phyloP scores from a whole-genome alignment of 2,888 invertebrate species.

The Apamea crenata region DNA sequence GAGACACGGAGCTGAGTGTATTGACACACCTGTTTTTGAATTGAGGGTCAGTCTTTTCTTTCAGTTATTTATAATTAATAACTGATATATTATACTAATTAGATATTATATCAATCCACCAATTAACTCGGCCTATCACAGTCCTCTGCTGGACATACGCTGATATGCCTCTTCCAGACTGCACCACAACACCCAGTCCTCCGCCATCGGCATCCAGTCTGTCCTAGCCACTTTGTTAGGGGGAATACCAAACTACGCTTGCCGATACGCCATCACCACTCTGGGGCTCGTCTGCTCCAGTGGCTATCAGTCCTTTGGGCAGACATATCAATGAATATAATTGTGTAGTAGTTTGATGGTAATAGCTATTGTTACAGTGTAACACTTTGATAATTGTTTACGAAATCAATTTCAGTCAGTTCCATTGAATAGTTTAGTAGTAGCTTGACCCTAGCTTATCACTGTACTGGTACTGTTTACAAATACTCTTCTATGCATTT shows the following conservation, averaged over 20 bases:
- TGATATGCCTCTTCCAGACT: too few species aligned
- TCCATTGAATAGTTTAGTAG: not conserved
- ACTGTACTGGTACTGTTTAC: not conserved
- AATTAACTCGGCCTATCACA: too few species aligned
- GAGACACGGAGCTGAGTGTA: slow-evolving; percentile 98
- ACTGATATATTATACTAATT: not conserved
- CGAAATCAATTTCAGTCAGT: not conserved
- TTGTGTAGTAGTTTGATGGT: not conserved
- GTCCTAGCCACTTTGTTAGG: too few species aligned
- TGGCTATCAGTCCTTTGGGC: too few species aligned
- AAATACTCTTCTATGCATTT: not conserved
- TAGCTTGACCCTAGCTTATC: not conserved
- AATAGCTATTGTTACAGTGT: not conserved
- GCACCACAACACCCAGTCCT: too few species aligned
- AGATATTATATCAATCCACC: too few species aligned
- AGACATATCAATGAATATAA: not conserved
- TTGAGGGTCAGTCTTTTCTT: slow-evolving; percentile 92
- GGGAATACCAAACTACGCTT: too few species aligned
- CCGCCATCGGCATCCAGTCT: too few species aligned
- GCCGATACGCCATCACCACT: too few species aligned
- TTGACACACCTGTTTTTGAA: slow-evolving; percentile 99
- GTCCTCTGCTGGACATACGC: too few species aligned
- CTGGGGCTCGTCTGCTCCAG: too few species aligned
- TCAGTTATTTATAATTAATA: not conserved
- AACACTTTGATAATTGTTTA: not conserved